Evolutionary conservation across 2,113 vertebrate genomes (phyloP).

Genomic region (Mormoops blainvillei): DNA sequence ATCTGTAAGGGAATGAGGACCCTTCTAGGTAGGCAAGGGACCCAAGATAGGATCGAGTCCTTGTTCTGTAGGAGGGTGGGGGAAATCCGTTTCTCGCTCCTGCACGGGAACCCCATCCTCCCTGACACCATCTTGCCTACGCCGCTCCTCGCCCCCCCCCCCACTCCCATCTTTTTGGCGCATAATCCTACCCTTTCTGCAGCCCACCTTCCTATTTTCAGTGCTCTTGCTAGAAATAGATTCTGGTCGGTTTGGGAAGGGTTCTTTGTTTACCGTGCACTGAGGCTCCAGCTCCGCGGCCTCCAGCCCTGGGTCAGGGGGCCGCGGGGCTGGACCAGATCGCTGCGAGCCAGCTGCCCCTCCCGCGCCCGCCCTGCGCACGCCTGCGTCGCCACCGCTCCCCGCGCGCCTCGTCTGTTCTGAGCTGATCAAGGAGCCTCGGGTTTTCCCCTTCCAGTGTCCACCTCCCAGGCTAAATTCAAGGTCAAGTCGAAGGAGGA

Average conservation of each 20-base stretch:
- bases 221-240: neutral
- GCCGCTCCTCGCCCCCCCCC: neutral
- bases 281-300: neutral
- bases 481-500: neutral
- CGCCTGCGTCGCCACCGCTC: neutral
- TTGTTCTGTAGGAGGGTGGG: neutral
- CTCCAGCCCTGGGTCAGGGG: neutral
- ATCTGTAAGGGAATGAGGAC: neutral
- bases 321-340: neutral
- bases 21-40: neutral
- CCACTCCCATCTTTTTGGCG: neutral
- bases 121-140: conserved; percentile 1
- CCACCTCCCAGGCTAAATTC: neutral
- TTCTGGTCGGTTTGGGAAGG: neutral
- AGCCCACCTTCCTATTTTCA: neutral
- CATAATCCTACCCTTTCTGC: neutral
- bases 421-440: neutral
- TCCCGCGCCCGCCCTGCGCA: neutral
- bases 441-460: neutral
- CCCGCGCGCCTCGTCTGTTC: neutral
- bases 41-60: neutral
- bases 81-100: neutral
- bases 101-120: neutral
- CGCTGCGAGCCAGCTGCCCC: neutral
- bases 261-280: neutral